A percentile compares a stretch with the other conserved stretches of the same genome.
Conservation (phyloP, 1,140 invertebrate genomes). For the Euwallacea similis region DNA sequence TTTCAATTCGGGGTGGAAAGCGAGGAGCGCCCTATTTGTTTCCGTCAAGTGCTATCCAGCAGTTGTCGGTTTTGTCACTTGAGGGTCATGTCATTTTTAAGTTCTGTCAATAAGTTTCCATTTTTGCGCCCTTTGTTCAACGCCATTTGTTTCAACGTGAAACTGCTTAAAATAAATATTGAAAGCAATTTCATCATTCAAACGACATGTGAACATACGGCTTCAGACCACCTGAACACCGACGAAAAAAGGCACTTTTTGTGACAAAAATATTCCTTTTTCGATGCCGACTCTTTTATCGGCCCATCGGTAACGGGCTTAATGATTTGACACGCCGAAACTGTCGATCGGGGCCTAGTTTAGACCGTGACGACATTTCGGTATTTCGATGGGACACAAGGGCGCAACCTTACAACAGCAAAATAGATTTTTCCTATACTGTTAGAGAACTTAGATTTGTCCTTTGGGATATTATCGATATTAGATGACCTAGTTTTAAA, state of each 20-base stretch:
- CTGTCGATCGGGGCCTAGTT: constrained; percentile 7
- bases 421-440: too few species aligned
- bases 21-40: constrained; percentile 3
- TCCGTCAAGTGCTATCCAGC: constrained; percentile 5
- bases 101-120: neutral
- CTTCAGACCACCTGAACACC: neutral
- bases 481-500: too few species aligned
- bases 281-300: constrained; percentile 8
- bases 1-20: neutral
- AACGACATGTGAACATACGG: too few species aligned
- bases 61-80: neutral
- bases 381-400: constrained; percentile 9
- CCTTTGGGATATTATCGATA: too few species aligned
- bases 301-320: constrained; percentile 7
- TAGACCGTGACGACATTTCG: constrained; percentile 12
- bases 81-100: neutral
- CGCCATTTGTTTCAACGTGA: too few species aligned
- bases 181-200: too few species aligned
- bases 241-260: constrained; percentile 4
- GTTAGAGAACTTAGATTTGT: too few species aligned
- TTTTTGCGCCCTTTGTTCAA: too few species aligned
- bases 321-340: constrained; percentile 10
- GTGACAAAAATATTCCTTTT: constrained; percentile 6
- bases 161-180: too few species aligned
- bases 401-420: neutral